phyloP scores from a whole-genome alignment of 2,113 vertebrate genomes.

The Sinocyclocheilus grahami region DNA sequence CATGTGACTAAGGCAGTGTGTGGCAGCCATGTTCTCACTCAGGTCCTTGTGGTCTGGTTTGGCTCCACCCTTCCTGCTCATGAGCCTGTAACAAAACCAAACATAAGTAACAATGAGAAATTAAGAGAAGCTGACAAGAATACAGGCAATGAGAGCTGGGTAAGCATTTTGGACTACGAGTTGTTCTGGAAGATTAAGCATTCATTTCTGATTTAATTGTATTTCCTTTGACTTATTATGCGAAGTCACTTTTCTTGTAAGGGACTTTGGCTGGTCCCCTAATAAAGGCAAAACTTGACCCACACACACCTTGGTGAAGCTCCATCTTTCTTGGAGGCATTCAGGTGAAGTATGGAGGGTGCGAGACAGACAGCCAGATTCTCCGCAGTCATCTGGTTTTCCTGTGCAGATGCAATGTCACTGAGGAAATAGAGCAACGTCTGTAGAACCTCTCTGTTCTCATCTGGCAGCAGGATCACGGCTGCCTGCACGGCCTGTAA shows the following conservation, averaged over 20 bases:
- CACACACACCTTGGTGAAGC: slow-evolving; percentile 77
- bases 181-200: neutral
- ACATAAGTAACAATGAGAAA: neutral
- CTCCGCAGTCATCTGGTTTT: slow-evolving; percentile 87
- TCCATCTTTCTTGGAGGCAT: slow-evolving; percentile 82
- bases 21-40: slow-evolving; percentile 85
- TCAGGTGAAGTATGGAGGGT: slow-evolving; percentile 87
- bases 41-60: slow-evolving; percentile 84
- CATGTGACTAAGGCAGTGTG: slow-evolving; percentile 84
- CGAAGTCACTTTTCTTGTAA: neutral
- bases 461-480: slow-evolving; percentile 82
- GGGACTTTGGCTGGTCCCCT: neutral
- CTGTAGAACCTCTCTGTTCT: slow-evolving; percentile 88
- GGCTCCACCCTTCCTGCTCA: slow-evolving; percentile 73
- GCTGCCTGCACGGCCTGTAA: slow-evolving; percentile 80
- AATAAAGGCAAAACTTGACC: neutral
- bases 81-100: slow-evolving; percentile 66
- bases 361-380: slow-evolving; percentile 87
- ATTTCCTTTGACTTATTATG: too few relatives aligned
- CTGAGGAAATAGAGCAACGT: slow-evolving; percentile 88
- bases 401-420: slow-evolving; percentile 81
- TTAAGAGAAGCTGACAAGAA: neutral
- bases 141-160: neutral
- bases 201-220: neutral
- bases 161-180: neutral